phyloP scores from a whole-genome alignment of 2,113 vertebrate genomes.

The Gorsachius goisagi region DNA sequence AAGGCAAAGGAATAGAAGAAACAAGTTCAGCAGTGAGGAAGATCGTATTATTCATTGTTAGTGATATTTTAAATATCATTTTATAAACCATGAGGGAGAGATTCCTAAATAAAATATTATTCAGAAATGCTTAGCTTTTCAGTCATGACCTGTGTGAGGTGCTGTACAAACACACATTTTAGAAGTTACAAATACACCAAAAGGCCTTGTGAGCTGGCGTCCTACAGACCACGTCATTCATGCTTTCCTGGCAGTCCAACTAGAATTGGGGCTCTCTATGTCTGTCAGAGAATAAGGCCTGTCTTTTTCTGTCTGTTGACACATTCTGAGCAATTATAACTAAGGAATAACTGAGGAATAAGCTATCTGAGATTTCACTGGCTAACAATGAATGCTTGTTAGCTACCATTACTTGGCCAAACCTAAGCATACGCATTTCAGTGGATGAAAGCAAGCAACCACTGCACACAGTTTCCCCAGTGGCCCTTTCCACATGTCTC shows the following conservation, averaged over 20 bases:
- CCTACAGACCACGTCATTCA: accelerated
- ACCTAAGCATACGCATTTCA: not conserved
- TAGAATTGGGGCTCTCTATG: not conserved
- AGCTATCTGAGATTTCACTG: not conserved
- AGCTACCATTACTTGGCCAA: not conserved
- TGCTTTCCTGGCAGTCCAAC: not conserved
- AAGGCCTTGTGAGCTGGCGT: not conserved
- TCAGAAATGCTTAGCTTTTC: not conserved
- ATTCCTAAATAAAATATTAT: not conserved
- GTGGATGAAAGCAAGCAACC: not conserved
- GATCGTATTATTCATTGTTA: not conserved
- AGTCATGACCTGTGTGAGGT: not conserved
- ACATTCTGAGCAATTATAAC: not conserved
- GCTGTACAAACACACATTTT: not conserved
- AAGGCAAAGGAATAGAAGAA: not conserved
- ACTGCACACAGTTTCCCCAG: not conserved
- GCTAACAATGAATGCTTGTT: not conserved
- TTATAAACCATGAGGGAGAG: not conserved
- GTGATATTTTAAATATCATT: not conserved
- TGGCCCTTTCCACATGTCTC: not conserved
- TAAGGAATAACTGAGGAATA: not conserved
- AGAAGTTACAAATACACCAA: not conserved
- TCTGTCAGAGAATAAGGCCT: not conserved
- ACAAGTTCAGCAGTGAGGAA: not conserved
- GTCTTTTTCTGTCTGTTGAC: not conserved